phyloP scores from a whole-genome alignment of 2,113 vertebrate species.

The Meles meles region DNA sequence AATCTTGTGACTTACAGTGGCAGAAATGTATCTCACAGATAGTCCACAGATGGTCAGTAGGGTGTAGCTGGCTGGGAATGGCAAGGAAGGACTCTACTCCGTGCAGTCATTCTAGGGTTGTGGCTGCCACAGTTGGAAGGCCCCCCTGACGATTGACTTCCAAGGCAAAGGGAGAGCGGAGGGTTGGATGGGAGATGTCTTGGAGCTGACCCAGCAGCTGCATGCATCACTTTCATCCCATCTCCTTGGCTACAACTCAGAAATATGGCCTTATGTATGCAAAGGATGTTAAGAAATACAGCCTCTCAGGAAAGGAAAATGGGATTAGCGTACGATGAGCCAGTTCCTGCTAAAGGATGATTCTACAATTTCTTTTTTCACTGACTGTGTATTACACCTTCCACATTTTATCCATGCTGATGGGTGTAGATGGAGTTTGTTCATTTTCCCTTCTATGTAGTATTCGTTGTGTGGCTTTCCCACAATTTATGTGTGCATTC shows the following conservation, averaged over 20 bases:
- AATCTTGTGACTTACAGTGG: neutral
- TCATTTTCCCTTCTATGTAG: neutral
- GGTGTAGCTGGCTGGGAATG: rapidly evolving
- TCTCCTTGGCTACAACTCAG: neutral
- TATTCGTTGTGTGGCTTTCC: neutral
- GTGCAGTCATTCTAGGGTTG: neutral
- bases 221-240: neutral
- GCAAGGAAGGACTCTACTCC: neutral
- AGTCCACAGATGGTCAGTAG: neutral
- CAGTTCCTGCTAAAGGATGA: neutral
- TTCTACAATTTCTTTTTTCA: neutral
- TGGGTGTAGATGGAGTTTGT: rapidly evolving
- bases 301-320: neutral
- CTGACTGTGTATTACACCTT: neutral
- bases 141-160: neutral
- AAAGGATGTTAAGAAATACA: neutral
- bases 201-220: neutral
- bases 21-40: neutral
- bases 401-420: neutral
- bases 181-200: neutral
- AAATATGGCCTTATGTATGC: neutral
- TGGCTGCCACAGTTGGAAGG: neutral
- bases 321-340: too few relatives aligned
- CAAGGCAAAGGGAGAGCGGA: neutral
- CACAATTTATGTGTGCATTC: neutral